Evolutionary conservation across 1,140 invertebrate species (phyloP).

Genomic region (Dendroctonus ponderosae): DNA sequence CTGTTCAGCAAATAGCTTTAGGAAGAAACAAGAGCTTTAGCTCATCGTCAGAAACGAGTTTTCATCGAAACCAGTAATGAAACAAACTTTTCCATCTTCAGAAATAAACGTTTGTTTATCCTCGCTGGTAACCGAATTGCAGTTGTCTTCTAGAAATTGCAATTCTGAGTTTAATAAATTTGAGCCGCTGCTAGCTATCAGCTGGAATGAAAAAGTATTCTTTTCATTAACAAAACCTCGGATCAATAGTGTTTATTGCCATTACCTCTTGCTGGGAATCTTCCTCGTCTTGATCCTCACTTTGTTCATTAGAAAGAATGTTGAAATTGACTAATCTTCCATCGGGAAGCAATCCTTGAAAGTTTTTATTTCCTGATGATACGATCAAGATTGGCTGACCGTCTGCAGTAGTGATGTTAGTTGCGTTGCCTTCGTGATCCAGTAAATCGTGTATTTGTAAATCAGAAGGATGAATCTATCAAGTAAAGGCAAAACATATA

Average conservation of each 20-base stretch:
- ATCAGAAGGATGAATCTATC: background rate
- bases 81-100: conserved; percentile 31
- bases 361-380: conserved; percentile 52
- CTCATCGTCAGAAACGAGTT: conserved; percentile 24
- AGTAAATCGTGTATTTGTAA: conserved; percentile 55
- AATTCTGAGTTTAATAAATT: conserved; percentile 43
- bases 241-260: background rate
- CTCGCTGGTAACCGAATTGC: background rate
- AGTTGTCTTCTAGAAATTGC: conserved; percentile 45
- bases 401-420: conserved; percentile 66
- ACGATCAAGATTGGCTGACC: conserved; percentile 59
- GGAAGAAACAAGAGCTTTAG: background rate
- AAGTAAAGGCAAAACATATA: no score
- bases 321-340: conserved; percentile 53
- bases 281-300: conserved; percentile 5
- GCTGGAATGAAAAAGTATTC: background rate
- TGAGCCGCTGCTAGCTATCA: background rate
- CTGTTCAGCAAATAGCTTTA: no score
- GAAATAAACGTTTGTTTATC: conserved; percentile 21
- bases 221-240: no score
- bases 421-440: conserved; percentile 66
- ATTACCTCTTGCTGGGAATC: conserved; percentile 18
- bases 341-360: conserved; percentile 56
- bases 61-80: conserved; percentile 29
- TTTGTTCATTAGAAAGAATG: conserved; percentile 15